Evolutionary conservation across 2,888 invertebrate species (phyloP), one percentile per base, ranked within the genome.

Genomic region (Agonopterix subpropinquella): DNA sequence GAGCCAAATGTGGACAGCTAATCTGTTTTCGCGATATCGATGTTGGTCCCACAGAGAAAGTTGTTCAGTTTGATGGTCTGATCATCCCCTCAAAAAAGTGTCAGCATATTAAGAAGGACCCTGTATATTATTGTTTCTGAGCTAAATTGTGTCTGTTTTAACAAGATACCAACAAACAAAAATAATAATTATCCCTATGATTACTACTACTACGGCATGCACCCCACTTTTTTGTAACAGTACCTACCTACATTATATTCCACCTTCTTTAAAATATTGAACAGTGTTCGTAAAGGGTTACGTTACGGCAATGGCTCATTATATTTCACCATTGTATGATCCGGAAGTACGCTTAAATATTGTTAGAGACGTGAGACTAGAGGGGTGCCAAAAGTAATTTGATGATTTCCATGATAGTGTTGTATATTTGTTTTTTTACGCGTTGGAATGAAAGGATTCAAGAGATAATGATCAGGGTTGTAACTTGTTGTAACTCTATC

Each of bases 241-340:
- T 37, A 5, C 37, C 37, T 37, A 5, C 37, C 37, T 13, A 13
- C 13, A 13, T 37, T 37, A 37, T 37, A 37, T 37, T 37, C 7
- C n/a, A 37, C 37, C 37, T n/a, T 18, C 18, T 18, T 37, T 37
- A 37, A 37, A 37, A 37, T 37, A 37, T 9, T 37, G n/a, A 58
- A 58, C 59, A 57, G 53, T 53, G 54, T 65, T 66, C 56, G 65
- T 70, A 77, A n/a, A n/a, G n/a, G 74, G 77, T n/a, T n/a, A n/a
- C n/a, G 78, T 73, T 73, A 67, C 59, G 56, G 61, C 77, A 80
- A 79, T 74, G 77, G 77, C 64, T 79, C 75, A 74, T 78, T 81
- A 77, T 75, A 66, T 69, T 73, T 63, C 61, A 70, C 65, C 65
- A 73, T 76, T 69, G 67, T 65, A 61, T 49, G 47, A 58, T 62